Percentiles rank a stretch among this genome's conserved stretches.
Evolutionary conservation across 1,140 invertebrate genomes (phyloP).

Genomic region (Lepidotrigona ventralis): DNA sequence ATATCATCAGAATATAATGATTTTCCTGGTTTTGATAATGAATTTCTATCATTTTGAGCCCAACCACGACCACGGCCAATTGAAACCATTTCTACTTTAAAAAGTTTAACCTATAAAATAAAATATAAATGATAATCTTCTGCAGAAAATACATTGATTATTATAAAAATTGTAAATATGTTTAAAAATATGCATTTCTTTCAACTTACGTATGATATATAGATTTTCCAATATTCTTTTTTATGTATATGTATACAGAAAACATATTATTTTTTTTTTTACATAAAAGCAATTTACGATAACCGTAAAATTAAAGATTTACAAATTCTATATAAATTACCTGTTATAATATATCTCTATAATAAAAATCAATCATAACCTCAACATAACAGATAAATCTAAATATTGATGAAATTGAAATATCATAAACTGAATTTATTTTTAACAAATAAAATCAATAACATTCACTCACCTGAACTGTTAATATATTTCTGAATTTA

Average conservation of each 20-base stretch:
- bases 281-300: no score
- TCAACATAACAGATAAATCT: no score
- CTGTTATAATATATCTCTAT: no score
- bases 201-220: background rate
- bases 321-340: no score
- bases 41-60: background rate
- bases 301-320: no score
- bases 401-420: no score
- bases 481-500: no score
- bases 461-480: no score
- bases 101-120: constrained; percentile 8
- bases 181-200: background rate
- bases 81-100: constrained; percentile 17
- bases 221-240: background rate
- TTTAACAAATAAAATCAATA: no score
- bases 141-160: background rate
- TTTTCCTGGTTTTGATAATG: constrained; percentile 30
- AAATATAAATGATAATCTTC: background rate
- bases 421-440: no score
- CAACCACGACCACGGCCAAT: constrained; percentile 49
- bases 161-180: background rate
- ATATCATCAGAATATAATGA: background rate
- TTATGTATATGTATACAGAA: background rate
- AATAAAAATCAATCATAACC: no score
- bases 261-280: no score